Evolutionary conservation across 2,888 invertebrate genomes (phyloP).

Genomic region (Geotrupes spiniger): DNA sequence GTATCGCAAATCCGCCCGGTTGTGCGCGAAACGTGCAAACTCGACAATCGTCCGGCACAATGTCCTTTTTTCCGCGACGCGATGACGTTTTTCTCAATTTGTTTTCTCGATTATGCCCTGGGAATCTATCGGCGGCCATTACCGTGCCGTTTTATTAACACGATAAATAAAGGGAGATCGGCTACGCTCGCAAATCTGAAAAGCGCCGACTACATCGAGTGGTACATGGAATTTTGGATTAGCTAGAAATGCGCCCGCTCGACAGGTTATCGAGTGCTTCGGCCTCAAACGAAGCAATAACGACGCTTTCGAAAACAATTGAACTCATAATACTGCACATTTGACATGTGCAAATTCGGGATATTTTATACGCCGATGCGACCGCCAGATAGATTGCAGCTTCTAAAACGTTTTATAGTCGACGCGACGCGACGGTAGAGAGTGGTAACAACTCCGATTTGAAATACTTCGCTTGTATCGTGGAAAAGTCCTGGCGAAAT

Average conservation of each 20-base stretch:
- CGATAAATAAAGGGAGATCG: slow-evolving; percentile 27
- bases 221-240: slow-evolving; percentile 5
- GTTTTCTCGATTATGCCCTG: slow-evolving; percentile 35
- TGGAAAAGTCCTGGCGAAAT: no score
- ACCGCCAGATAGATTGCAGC: no score
- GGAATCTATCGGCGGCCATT: slow-evolving; percentile 30
- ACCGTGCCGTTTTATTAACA: slow-evolving; percentile 34
- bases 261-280: slow-evolving; percentile 4
- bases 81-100: slow-evolving; percentile 34
- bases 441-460: no score
- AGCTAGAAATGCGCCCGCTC: neutral
- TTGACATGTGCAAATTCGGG: no score
- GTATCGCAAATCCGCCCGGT: no score
- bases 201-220: slow-evolving; percentile 8
- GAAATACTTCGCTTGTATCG: no score
- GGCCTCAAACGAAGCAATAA: no score
- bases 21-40: slow-evolving; percentile 30
- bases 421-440: no score
- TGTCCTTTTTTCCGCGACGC: slow-evolving; percentile 24
- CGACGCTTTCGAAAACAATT: no score
- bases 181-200: slow-evolving; percentile 23
- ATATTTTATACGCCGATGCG: no score
- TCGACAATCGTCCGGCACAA: slow-evolving; percentile 25
- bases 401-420: no score
- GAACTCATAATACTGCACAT: no score